Conservation (phyloP, 2,113 vertebrate genomes). For the Podarcis muralis region DNA sequence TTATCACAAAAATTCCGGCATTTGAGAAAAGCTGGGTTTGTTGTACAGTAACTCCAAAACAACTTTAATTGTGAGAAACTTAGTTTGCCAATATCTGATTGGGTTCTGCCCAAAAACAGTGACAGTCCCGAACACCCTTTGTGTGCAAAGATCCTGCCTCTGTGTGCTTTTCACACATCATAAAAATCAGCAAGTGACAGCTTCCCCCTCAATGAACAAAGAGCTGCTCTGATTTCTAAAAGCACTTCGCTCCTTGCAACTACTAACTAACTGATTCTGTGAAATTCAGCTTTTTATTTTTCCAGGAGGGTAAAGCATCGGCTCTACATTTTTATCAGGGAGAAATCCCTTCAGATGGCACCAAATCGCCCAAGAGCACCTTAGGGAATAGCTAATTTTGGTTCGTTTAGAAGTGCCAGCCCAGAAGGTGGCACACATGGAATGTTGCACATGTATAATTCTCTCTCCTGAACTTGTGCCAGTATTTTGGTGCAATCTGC, state of each 20-base stretch:
- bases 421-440: too few relatives aligned
- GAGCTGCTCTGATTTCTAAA: background rate
- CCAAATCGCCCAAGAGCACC: background rate
- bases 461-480: background rate
- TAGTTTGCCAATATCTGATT: too few relatives aligned
- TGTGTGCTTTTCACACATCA: too few relatives aligned
- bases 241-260: background rate
- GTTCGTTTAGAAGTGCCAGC: background rate
- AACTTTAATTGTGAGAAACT: too few relatives aligned
- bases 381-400: background rate
- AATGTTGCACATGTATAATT: background rate
- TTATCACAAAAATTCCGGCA: too few relatives aligned
- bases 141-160: background rate
- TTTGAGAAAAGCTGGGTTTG: too few relatives aligned
- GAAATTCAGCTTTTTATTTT: background rate
- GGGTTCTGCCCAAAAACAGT: too few relatives aligned
- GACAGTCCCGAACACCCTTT: too few relatives aligned
- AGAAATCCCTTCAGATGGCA: background rate
- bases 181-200: background rate
- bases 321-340: background rate
- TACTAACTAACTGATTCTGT: background rate
- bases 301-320: background rate
- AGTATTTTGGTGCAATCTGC: too few relatives aligned
- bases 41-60: too few relatives aligned
- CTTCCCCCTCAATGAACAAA: too few relatives aligned